phyloP scores from a whole-genome alignment of 2,797 vertebrate species.

The Pipistrellus pipistrellus region DNA sequence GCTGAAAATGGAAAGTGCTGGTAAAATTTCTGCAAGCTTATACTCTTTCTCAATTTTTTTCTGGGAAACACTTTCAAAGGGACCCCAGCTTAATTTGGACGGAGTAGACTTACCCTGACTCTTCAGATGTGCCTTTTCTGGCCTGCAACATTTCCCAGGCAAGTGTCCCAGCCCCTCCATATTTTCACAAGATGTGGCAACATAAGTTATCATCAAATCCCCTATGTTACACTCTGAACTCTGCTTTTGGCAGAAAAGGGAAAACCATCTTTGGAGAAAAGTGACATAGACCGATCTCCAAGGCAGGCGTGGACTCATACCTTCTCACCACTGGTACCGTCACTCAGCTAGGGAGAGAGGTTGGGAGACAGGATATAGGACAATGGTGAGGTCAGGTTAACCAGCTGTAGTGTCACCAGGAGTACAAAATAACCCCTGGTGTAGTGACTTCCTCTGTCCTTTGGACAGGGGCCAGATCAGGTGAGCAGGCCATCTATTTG shows the following conservation, averaged over 20 bases:
- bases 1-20: neutral
- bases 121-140: neutral
- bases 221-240: neutral
- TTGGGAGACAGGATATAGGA: neutral
- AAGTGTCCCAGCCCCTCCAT: neutral
- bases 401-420: neutral
- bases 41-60: neutral
- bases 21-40: neutral
- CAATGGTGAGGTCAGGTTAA: neutral
- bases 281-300: neutral
- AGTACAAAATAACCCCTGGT: neutral
- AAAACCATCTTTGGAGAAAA: neutral
- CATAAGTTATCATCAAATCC: neutral
- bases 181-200: neutral
- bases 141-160: neutral
- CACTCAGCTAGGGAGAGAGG: neutral
- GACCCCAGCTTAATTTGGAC: neutral
- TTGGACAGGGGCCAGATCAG: neutral
- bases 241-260: neutral
- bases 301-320: too few species aligned
- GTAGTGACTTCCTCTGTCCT: neutral
- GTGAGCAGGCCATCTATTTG: neutral
- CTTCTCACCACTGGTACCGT: neutral
- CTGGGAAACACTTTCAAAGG: neutral
- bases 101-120: neutral